phyloP scores from a whole-genome alignment of 2,113 vertebrate species.

The Butorides virescens region DNA sequence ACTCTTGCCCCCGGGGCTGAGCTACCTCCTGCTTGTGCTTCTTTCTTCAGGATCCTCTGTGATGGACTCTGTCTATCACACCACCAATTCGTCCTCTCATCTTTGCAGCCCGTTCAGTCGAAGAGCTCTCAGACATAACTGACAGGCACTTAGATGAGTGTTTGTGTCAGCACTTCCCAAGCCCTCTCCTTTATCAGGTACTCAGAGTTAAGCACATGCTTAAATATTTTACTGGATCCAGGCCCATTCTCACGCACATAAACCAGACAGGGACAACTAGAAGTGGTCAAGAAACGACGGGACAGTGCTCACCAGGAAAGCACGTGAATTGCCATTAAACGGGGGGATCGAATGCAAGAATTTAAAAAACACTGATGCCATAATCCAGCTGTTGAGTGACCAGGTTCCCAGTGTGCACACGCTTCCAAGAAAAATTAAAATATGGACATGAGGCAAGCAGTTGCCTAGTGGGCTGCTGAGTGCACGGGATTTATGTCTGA shows the following conservation, averaged over 20 bases:
- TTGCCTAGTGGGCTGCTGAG: conserved; percentile 17
- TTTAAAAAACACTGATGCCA: background rate
- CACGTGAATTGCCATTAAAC: background rate
- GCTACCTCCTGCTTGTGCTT: background rate
- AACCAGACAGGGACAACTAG: background rate
- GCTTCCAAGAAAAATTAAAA: conserved; percentile 47
- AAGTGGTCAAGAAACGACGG: background rate
- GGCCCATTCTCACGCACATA: conserved; percentile 17
- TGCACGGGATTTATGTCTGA: conserved; percentile 19
- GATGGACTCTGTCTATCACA: background rate
- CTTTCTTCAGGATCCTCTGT: background rate
- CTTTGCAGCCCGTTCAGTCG: background rate
- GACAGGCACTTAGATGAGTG: background rate
- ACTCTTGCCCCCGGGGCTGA: rapidly evolving
- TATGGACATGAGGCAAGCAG: background rate
- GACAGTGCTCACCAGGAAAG: background rate
- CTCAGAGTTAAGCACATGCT: conserved; percentile 45
- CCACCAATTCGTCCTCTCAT: background rate
- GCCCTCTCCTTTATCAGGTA: conserved; percentile 51
- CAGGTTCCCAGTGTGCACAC: background rate
- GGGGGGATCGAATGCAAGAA: background rate
- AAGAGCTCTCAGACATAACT: conserved; percentile 4
- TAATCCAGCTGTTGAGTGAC: conserved; percentile 39
- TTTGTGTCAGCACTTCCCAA: conserved; percentile 48
- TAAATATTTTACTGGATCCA: conserved; percentile 55